Base-by-base conservation (phyloP, 2,888 invertebrate species). In the Synanthedon tipuliformis region DNA sequence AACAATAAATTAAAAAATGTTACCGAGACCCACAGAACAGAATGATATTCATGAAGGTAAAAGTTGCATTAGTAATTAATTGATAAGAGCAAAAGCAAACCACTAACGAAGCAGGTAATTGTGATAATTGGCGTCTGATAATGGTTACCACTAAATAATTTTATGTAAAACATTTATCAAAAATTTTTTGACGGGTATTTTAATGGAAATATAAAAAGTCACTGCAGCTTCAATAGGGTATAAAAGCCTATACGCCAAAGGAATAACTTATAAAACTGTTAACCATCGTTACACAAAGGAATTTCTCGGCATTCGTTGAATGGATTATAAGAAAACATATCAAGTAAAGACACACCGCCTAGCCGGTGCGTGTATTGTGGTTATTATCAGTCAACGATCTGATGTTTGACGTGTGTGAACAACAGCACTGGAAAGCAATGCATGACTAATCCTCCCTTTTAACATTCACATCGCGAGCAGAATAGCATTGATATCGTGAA, bases 21-120 rank as follows among this genome's bases (percentile, higher is more conserved):
- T 13, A n/a, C n/a, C n/a, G n/a, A n/a, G n/a, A n/a, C 12, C 5
- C 41, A 13, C 1, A 3, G 13, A 48, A 48, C 11, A n/a, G 57
- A 61, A 71, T 81, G 71, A 83, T 81, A 82, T 81, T 78, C 73
- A 82, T 78, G 66, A 64, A 66, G 60, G 62, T 64, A 65, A 61
- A 65, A 81, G 81, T 80, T 77, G 75, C 81, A 81, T 81, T 71
- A 72, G 73, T 76, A 80, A 72, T 72, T 77, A 80, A 82, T 79
- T 75, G 76, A 76, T 76, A 73, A 69, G 73, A 76, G 70, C 16
- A 16, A 16, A 16, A 1, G n/a, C 73, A 70, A 75, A 80, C 75
- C 73, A 69, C 71, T 65, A 69, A 68, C 60, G 70, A 67, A 75
- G 75, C 76, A 72, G 73, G 69, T 68, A 71, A 69, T 73, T 65